Conservation (phyloP, 2,888 invertebrate species). For the Leptopilina syphax region DNA sequence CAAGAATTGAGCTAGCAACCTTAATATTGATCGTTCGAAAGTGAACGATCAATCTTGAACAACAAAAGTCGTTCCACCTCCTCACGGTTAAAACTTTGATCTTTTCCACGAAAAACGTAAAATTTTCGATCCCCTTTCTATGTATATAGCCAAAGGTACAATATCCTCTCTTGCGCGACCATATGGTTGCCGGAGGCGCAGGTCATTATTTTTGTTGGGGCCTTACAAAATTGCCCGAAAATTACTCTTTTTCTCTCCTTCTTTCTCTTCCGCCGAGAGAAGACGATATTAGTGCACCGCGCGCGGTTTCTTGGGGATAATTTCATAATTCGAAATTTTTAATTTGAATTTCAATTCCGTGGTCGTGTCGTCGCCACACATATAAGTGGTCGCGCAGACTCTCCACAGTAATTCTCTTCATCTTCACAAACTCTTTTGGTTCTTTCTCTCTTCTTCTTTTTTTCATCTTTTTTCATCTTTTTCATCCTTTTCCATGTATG, state of each 20-base stretch:
- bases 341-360: slow-evolving; percentile 74
- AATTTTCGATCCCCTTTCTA: slow-evolving; percentile 42
- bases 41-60: slow-evolving; percentile 57
- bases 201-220: slow-evolving; percentile 71
- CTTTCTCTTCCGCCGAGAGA: slow-evolving; percentile 43
- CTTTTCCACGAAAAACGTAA: slow-evolving; percentile 39
- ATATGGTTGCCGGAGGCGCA: slow-evolving; percentile 75
- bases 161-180: slow-evolving; percentile 63
- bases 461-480: slow-evolving; percentile 48
- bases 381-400: slow-evolving; percentile 47
- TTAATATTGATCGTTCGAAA: slow-evolving; percentile 47
- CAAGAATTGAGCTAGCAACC: slow-evolving; percentile 45
- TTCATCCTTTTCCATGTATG: no score
- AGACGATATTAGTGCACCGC: not conserved
- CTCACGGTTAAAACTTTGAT: slow-evolving; percentile 52
- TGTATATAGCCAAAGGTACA: slow-evolving; percentile 19
- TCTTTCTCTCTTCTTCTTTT: slow-evolving; percentile 1
- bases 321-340: slow-evolving; percentile 74
- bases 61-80: slow-evolving; percentile 34
- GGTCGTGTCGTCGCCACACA: slow-evolving; percentile 52
- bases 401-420: slow-evolving; percentile 32
- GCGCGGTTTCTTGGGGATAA: slow-evolving; percentile 63
- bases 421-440: slow-evolving; percentile 31
- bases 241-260: slow-evolving; percentile 64
- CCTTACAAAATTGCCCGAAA: slow-evolving; percentile 73